Percentiles rank a stretch among this genome's conserved stretches.
Conservation (phyloP, 2,888 invertebrate genomes). For the Parthenolecanium corni region DNA sequence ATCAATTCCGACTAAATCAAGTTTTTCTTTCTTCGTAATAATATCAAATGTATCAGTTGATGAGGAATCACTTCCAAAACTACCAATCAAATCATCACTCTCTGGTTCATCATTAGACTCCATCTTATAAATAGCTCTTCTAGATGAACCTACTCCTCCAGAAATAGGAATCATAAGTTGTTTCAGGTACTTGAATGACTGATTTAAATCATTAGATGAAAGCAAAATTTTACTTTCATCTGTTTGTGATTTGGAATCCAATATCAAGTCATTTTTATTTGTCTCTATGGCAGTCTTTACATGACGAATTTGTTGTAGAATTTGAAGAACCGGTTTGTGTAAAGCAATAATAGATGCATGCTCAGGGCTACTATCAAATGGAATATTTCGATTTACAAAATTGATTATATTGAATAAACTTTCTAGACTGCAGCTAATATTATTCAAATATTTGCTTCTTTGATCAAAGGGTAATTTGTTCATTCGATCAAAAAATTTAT, state of each 20-base stretch:
- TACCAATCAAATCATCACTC: not conserved
- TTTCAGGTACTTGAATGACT: not conserved
- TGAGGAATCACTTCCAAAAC: constrained; percentile 13
- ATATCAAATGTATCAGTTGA: not conserved
- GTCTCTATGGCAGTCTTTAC: not conserved
- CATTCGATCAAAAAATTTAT: constrained; percentile 15
- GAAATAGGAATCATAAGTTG: not conserved
- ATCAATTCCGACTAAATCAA: no score
- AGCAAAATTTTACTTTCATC: not conserved
- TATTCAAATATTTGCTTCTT: not conserved
- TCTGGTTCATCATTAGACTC: no score
- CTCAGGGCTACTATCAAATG: constrained; percentile 6
- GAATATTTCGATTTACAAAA: not conserved
- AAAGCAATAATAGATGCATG: not conserved
- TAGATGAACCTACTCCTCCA: no score
- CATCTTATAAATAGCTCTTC: no score
- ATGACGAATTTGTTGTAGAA: constrained; percentile 7
- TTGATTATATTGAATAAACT: constrained; percentile 16
- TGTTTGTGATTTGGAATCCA: not conserved
- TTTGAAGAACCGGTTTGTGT: constrained; percentile 1
- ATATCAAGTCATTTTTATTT: not conserved
- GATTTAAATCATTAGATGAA: no score
- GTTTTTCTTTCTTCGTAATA: not conserved
- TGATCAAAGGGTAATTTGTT: not conserved
- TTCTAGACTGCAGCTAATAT: constrained; percentile 2